A percentile compares a stretch with the other conserved stretches of the same genome.
Evolutionary conservation across 1,140 invertebrate species (phyloP).

Genomic region (Condylostylus longicornis): DNA sequence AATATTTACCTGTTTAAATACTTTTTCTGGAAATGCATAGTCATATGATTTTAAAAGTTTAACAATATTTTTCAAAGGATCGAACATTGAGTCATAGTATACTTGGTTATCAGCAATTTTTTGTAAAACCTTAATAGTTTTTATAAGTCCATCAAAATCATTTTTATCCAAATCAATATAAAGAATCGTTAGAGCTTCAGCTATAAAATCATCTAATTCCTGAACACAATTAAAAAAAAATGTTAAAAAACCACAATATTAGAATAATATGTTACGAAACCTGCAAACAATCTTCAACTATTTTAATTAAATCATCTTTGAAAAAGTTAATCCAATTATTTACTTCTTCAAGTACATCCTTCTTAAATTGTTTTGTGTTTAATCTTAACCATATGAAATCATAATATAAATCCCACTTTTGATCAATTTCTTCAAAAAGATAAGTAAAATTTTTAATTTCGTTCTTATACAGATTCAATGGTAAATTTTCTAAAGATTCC

Average conservation of each 20-base stretch:
- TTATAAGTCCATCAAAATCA: slow-evolving; percentile 46
- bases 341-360: slow-evolving; percentile 47
- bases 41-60: slow-evolving; percentile 54
- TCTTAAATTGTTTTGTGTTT: slow-evolving; percentile 50
- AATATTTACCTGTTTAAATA: slow-evolving; percentile 37
- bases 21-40: slow-evolving; percentile 54
- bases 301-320: slow-evolving; percentile 51
- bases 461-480: slow-evolving; percentile 18
- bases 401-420: slow-evolving; percentile 15
- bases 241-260: too few species aligned
- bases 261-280: too few species aligned
- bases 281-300: slow-evolving; percentile 37
- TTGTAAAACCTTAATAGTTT: slow-evolving; percentile 35
- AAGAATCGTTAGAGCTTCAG: slow-evolving; percentile 38
- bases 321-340: slow-evolving; percentile 55
- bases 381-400: slow-evolving; percentile 50
- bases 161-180: slow-evolving; percentile 43
- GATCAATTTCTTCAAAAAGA: slow-evolving; percentile 13
- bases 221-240: too few species aligned
- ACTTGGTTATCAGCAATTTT: slow-evolving; percentile 43
- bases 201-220: slow-evolving; percentile 44
- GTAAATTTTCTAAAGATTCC: slow-evolving; percentile 13
- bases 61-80: slow-evolving; percentile 63
- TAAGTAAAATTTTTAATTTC: slow-evolving; percentile 7
- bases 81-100: slow-evolving; percentile 57